phyloP scores from a whole-genome alignment of 2,797 vertebrate species.

The Lemur catta region DNA sequence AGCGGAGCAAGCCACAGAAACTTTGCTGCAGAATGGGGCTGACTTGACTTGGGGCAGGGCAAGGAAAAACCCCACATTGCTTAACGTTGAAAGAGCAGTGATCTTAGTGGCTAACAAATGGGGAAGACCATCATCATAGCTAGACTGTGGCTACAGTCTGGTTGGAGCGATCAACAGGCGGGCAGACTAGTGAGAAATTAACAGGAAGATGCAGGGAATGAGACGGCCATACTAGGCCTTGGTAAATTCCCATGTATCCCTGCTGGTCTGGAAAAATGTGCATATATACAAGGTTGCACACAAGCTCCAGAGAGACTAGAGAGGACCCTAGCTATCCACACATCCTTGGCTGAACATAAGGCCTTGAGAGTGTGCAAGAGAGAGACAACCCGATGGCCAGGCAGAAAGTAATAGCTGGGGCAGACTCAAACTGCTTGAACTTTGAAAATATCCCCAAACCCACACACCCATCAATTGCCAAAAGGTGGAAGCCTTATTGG shows the following conservation, averaged over 20 bases:
- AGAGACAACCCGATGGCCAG: neutral
- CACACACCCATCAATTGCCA: neutral
- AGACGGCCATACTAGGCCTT: neutral
- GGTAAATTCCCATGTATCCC: neutral
- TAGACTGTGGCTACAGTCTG: neutral
- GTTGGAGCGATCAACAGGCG: neutral
- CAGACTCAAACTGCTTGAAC: neutral
- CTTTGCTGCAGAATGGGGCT: neutral
- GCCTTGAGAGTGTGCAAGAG: neutral
- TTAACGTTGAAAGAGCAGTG: neutral
- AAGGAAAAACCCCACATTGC: neutral
- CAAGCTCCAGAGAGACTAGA: neutral
- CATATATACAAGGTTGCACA: neutral
- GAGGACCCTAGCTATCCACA: neutral
- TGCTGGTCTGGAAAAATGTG: neutral
- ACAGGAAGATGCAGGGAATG: neutral
- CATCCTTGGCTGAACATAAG: neutral
- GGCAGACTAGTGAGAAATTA: neutral
- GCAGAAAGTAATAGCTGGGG: neutral
- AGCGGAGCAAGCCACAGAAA: neutral
- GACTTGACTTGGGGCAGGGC: neutral
- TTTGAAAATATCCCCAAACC: conserved; percentile 2
- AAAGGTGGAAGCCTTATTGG: neutral
- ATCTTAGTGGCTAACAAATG: neutral
- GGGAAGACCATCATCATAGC: neutral